Evolutionary conservation across 2,797 vertebrate species (phyloP), one percentile per base, ranked within the genome.

Genomic region (Pangasius macronema): DNA sequence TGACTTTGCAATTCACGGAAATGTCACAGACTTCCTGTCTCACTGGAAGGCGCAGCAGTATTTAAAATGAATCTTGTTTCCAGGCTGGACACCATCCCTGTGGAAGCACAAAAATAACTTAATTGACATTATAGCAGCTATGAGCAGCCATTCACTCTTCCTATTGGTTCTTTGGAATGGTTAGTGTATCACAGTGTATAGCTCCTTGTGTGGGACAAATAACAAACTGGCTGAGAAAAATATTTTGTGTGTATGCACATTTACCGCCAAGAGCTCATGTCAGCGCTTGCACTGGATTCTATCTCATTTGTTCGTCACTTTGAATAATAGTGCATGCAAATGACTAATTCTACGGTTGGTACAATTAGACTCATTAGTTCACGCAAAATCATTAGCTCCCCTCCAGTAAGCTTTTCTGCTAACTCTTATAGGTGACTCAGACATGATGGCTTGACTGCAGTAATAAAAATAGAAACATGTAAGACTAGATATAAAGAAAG

Each of bases 391-490:
- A 5, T 82, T 46, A 1, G 11, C 18, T 63, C 3, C 24, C 11
- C 36, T 27, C 14, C 22, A 59, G 55, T 16, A 42, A 42, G 55
- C 22, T 1, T 63, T 82, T n/a, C 13, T 82, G 36, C 57, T 63
- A 14, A 57, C 13, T 6, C 14, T 20, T 9, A 33, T 18, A 20
- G 51, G n/a, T 79, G 79, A 79, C 33, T 42, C 55, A 27, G 55
- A 81, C 2, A 24, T 59, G 4, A 36, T 27, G 24, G 24, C 13
- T n/a, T 77, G 49, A 77, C 75, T 51, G 57, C 24, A 46, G 24
- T 3, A 18, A 20, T 46, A 65, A 82, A 65, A 82, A 46, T n/a
- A 82, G 59, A 46, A 82, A 20, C 80, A 63, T 39, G 80, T 63
- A 46, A 46, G 39, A 63, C 39, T 46, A 20, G 80, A 39, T 63